A percentile compares a stretch with the other conserved stretches of the same genome.
Conservation (phyloP, 1,140 invertebrate genomes). For the Ceratosolen solmsi region DNA sequence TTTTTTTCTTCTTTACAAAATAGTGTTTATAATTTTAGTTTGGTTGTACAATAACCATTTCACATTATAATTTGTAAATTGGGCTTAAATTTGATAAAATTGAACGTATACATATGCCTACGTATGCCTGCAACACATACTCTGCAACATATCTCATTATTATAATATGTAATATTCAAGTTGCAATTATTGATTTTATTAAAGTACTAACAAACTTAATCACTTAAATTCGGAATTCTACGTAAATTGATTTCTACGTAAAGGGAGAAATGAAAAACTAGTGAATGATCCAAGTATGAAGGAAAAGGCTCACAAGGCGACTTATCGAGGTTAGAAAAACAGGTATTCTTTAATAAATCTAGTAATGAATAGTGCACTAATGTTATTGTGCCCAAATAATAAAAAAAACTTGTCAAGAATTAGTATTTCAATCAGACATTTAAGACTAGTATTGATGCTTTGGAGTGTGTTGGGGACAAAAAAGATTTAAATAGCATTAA, state of each 20-base stretch:
- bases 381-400: constrained; percentile 25
- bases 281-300: constrained; percentile 49
- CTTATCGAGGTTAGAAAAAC: constrained; percentile 24
- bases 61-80: too few species aligned
- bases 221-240: constrained; percentile 28
- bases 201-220: constrained; percentile 3
- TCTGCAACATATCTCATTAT: too few species aligned
- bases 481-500: not conserved
- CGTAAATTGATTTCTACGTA: constrained; percentile 13
- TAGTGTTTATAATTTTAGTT: too few species aligned
- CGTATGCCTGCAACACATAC: too few species aligned
- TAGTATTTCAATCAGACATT: constrained; percentile 15
- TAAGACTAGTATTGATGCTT: not conserved
- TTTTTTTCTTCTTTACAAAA: too few species aligned
- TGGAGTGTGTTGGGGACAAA: not conserved
- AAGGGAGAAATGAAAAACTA: constrained; percentile 50
- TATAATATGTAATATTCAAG: too few species aligned
- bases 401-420: constrained; percentile 2
- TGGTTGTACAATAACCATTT: too few species aligned
- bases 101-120: too few species aligned
- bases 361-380: constrained; percentile 29
- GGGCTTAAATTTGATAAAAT: too few species aligned
- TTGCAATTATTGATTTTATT: too few species aligned
- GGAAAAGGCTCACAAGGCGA: constrained; percentile 15
- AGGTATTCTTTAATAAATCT: constrained; percentile 18